Conservation (phyloP, 2,888 invertebrate species). For the Amblyjoppa proteus region DNA sequence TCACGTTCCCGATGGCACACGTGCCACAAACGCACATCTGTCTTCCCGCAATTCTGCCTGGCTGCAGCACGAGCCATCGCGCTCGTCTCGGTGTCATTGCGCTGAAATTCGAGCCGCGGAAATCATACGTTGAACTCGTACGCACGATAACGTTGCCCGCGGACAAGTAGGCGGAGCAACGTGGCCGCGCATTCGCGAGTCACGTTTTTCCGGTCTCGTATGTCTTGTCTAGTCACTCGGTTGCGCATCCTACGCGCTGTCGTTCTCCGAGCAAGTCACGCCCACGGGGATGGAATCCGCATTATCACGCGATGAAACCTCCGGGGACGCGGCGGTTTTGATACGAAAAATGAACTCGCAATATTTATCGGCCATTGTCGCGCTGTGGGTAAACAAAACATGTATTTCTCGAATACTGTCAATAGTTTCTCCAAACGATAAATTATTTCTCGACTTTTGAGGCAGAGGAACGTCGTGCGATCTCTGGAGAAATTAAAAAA, state of each 20-base stretch:
- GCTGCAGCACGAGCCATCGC: neutral
- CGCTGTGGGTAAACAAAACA: neutral
- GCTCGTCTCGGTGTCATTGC: neutral
- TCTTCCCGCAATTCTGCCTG: neutral
- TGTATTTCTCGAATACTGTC: neutral
- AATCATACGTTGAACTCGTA: slow-evolving; percentile 18
- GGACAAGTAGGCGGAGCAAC: slow-evolving; percentile 70
- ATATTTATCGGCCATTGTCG: slow-evolving; percentile 54
- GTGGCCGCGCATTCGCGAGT: slow-evolving; percentile 67
- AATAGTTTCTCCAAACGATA: neutral
- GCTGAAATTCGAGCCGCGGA: neutral
- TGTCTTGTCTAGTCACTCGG: slow-evolving; percentile 70
- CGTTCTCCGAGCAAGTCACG: slow-evolving; percentile 66
- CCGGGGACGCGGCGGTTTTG: neutral
- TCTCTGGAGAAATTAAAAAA: neutral
- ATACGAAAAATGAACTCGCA: neutral
- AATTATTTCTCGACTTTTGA: neutral
- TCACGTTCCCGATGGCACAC: slow-evolving; percentile 24
- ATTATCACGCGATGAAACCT: slow-evolving; percentile 50
- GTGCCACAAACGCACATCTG: neutral
- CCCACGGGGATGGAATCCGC: slow-evolving; percentile 63
- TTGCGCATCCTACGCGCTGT: slow-evolving; percentile 65
- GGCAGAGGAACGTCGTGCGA: neutral
- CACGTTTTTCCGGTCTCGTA: slow-evolving; percentile 47
- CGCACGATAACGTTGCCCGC: slow-evolving; percentile 43